Evolutionary conservation across 1,140 invertebrate species (phyloP).

Genomic region (Nylanderia fulva): DNA sequence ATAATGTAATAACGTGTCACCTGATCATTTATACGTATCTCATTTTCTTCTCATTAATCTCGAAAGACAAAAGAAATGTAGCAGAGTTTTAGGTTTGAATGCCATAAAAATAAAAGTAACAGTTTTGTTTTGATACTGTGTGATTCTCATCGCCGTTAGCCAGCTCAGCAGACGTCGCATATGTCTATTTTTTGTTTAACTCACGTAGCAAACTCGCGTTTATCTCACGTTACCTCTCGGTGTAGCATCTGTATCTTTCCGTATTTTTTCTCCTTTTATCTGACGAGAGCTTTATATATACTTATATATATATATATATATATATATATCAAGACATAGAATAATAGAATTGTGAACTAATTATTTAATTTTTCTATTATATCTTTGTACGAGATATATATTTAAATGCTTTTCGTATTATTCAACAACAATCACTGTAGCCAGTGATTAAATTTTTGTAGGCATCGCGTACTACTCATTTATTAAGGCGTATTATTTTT

Average conservation of each 20-base stretch:
- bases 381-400: too few relatives aligned
- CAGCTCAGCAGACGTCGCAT: not conserved
- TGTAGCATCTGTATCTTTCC: not conserved
- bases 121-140: conserved; percentile 37
- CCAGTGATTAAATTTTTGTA: too few relatives aligned
- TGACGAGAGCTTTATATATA: too few relatives aligned
- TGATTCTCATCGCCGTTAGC: not conserved
- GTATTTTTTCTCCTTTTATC: not conserved
- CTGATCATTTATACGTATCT: not conserved
- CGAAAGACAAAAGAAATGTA: not conserved
- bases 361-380: not conserved
- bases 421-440: too few relatives aligned
- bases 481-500: conserved; percentile 15
- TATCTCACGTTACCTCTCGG: not conserved
- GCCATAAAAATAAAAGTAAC: too few relatives aligned
- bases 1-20: not conserved
- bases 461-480: too few relatives aligned
- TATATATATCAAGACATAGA: not conserved
- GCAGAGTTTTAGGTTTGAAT: not conserved
- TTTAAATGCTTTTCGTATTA: too few relatives aligned
- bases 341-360: not conserved
- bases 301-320: too few relatives aligned
- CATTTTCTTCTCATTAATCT: too few relatives aligned
- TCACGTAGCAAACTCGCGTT: not conserved
- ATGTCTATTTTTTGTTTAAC: not conserved